Conservation (phyloP, 1,140 invertebrate genomes). For the Hycleus phaleratus region DNA sequence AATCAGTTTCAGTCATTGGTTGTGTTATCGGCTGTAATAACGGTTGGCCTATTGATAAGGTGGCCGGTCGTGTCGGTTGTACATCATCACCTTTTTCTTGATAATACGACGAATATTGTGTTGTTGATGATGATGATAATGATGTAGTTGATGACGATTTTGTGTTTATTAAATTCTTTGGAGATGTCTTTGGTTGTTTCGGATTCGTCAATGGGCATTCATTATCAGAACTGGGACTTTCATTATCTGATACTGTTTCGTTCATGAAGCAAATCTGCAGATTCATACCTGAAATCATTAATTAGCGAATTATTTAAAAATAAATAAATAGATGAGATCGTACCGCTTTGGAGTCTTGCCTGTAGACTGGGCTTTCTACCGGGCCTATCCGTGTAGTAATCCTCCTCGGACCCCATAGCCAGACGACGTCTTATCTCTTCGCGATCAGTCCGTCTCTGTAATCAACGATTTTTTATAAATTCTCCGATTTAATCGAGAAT, state of each 20-base stretch:
- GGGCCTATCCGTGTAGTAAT: conserved; percentile 57
- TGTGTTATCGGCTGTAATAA: conserved; percentile 30
- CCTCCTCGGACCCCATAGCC: conserved; percentile 80
- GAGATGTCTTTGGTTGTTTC: conserved; percentile 38
- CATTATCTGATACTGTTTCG: conserved; percentile 77
- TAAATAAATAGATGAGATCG: conserved; percentile 31
- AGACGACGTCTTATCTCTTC: conserved; percentile 84
- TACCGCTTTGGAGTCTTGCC: conserved; percentile 73
- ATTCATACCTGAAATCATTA: conserved; percentile 53
- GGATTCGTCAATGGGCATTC: conserved; percentile 43
- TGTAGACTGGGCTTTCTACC: conserved; percentile 80
- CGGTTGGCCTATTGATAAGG: conserved; percentile 33
- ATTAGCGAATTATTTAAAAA: not conserved
- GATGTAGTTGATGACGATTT: not conserved
- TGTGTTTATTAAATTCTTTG: conserved; percentile 9
- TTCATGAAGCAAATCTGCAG: conserved; percentile 95
- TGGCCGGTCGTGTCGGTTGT: conserved; percentile 33
- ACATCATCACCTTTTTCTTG: conserved; percentile 14
- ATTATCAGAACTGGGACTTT: conserved; percentile 62
- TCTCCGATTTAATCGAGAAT: not conserved
- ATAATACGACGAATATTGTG: conserved; percentile 15
- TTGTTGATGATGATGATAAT: conserved; percentile 2
- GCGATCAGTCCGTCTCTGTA: conserved; percentile 78
- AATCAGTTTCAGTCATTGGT: conserved; percentile 57
- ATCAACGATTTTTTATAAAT: conserved; percentile 29